Conservation (phyloP, 2,113 vertebrate species). For the Willisornis vidua region DNA sequence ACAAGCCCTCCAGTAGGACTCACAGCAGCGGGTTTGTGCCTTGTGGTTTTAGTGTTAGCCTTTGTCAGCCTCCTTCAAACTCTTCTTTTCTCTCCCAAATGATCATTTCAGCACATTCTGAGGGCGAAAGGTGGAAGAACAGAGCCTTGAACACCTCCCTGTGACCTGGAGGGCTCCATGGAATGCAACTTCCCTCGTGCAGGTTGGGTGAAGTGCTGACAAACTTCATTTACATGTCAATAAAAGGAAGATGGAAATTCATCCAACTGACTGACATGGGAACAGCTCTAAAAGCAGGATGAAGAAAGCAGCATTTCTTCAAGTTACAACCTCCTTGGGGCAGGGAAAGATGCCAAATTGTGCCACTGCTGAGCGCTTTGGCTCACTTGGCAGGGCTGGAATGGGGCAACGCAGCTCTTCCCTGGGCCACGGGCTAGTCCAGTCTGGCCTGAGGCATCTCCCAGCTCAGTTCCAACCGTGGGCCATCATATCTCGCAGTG, state of each 20-base stretch:
- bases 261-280: background rate
- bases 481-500: background rate
- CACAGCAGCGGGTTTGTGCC: background rate
- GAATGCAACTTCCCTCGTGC: background rate
- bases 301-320: constrained; percentile 1
- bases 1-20: background rate
- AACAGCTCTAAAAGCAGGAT: background rate
- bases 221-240: background rate
- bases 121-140: background rate
- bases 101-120: background rate
- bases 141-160: background rate
- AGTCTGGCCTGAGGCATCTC: background rate
- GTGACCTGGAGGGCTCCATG: background rate
- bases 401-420: background rate
- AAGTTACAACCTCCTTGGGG: background rate
- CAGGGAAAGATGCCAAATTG: background rate
- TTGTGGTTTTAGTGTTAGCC: background rate
- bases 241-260: background rate
- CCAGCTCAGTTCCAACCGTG: background rate
- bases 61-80: background rate
- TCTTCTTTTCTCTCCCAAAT: background rate
- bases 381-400: background rate
- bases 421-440: background rate
- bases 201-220: background rate
- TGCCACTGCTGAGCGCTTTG: background rate